These are phyloP conservation scores for Anthrax anthrax DNA, from an alignment of 2,888 invertebrate genomes.

Conservation along the genomic window DNA sequence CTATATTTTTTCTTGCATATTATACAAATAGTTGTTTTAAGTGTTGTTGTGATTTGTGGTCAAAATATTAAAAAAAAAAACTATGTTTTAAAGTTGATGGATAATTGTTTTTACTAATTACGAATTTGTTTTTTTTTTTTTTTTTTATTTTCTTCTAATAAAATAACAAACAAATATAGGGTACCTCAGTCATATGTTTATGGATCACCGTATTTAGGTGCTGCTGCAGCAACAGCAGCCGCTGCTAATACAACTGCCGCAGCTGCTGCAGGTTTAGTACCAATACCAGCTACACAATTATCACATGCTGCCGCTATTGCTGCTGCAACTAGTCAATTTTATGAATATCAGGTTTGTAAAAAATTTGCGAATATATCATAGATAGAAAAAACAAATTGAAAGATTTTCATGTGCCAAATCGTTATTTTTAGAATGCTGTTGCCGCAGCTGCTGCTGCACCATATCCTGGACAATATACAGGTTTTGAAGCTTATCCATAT, in stretches of 20 bases:
- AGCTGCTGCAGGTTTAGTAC: slow-evolving; percentile 50
- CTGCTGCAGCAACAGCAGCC: slow-evolving; percentile 35
- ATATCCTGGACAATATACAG: slow-evolving; percentile 17
- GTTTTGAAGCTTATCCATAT: slow-evolving; percentile 18
- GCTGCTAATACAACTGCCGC: slow-evolving; percentile 16
- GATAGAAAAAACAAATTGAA: neutral
- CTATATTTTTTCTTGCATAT: slow-evolving; percentile 1
- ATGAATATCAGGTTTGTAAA: slow-evolving; percentile 50
- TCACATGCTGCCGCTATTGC: slow-evolving; percentile 64
- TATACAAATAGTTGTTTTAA: slow-evolving; percentile 2
- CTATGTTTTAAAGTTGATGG: slow-evolving; percentile 14
- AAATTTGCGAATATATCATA: neutral
- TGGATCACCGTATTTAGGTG: slow-evolving; percentile 53
- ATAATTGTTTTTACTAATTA: neutral
- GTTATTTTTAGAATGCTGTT: slow-evolving; percentile 16
- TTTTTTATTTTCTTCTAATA: neutral
- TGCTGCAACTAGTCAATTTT: slow-evolving; percentile 64
- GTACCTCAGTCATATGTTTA: slow-evolving; percentile 67
- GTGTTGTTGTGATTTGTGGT: slow-evolving; percentile 3
- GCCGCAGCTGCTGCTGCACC: slow-evolving; percentile 17
- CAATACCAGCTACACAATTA: slow-evolving; percentile 47
- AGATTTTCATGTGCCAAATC: neutral
- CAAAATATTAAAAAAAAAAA: neutral
- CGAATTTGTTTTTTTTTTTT: neutral
- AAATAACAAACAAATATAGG: slow-evolving; percentile 29